These are phyloP conservation scores for Rutpela maculata DNA, from an alignment of 2,888 invertebrate genomes.

Conservation along the genomic window DNA sequence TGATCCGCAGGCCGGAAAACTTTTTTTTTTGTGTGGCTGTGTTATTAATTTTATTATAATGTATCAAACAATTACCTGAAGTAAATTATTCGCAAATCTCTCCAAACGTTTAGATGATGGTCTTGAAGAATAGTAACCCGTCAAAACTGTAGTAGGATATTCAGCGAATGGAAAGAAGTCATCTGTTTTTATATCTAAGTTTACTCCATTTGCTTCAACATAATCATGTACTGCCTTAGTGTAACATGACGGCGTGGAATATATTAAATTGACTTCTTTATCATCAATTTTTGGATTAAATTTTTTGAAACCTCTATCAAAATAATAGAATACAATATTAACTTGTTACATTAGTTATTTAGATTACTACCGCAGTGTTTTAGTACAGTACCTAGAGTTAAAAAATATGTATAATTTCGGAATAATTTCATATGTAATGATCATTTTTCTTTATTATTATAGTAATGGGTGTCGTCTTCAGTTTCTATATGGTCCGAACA, in stretches of 20 bases:
- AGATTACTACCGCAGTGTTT: too few species aligned
- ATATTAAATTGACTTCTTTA: slow-evolving; percentile 79
- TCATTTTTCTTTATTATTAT: too few species aligned
- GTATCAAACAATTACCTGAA: slow-evolving; percentile 73
- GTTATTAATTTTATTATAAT: too few species aligned
- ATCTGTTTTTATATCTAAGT: slow-evolving; percentile 73
- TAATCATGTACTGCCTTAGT: slow-evolving; percentile 80
- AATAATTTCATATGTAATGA: too few species aligned
- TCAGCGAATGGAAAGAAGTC: slow-evolving; percentile 83
- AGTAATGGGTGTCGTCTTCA: too few species aligned
- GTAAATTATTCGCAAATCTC: slow-evolving; percentile 75
- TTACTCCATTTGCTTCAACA: slow-evolving; percentile 63
- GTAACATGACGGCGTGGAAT: slow-evolving; percentile 90
- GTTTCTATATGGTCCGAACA: too few species aligned
- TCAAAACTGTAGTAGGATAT: slow-evolving; percentile 82
- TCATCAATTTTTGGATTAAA: slow-evolving; percentile 56
- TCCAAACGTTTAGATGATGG: slow-evolving; percentile 77
- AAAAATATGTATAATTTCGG: too few species aligned
- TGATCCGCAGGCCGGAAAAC: too few species aligned
- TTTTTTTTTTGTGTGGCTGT: too few species aligned
- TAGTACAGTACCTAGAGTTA: too few species aligned
- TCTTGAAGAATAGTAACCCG: slow-evolving; percentile 81
- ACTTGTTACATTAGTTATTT: too few species aligned
- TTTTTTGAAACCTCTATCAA: slow-evolving; percentile 49
- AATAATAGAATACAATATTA: background rate